These are phyloP conservation scores for Oithona nana DNA, from an alignment of 2,888 invertebrate genomes.

Conservation along the genomic window DNA sequence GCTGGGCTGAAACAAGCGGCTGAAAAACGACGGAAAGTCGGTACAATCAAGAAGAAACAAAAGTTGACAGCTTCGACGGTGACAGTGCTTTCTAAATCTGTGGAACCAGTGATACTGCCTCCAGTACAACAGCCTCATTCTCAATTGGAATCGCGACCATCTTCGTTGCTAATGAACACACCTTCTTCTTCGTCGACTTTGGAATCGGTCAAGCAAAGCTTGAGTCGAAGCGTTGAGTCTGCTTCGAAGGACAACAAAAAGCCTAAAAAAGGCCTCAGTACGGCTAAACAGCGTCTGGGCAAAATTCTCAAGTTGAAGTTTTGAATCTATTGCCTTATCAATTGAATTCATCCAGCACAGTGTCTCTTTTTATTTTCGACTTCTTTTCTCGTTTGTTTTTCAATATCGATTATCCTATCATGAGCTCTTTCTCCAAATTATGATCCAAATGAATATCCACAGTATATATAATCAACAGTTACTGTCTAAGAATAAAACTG, in stretches of 20 bases:
- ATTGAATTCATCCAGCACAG: too few species aligned
- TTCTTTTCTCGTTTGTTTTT: too few species aligned
- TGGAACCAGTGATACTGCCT: too few species aligned
- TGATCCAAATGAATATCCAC: too few species aligned
- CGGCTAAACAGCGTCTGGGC: slow-evolving; percentile 3
- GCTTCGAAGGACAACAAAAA: neutral
- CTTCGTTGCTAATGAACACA: neutral
- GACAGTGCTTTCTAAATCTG: neutral
- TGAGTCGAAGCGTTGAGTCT: neutral
- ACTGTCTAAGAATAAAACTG: too few species aligned
- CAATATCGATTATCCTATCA: too few species aligned
- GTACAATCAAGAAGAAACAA: neutral
- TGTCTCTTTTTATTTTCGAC: too few species aligned
- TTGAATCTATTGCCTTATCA: neutral
- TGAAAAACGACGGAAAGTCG: neutral
- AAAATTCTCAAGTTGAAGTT: slow-evolving; percentile 4
- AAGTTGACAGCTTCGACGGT: neutral
- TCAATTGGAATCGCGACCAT: neutral
- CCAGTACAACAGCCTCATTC: too few species aligned
- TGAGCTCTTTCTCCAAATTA: too few species aligned
- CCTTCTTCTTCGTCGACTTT: neutral
- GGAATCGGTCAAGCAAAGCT: neutral
- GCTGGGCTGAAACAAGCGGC: neutral
- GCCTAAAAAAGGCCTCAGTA: neutral
- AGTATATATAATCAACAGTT: too few species aligned